Percentiles rank a stretch among this genome's conserved stretches.
phyloP scores from a whole-genome alignment of 2,797 vertebrate species.

The Antrozous pallidus region DNA sequence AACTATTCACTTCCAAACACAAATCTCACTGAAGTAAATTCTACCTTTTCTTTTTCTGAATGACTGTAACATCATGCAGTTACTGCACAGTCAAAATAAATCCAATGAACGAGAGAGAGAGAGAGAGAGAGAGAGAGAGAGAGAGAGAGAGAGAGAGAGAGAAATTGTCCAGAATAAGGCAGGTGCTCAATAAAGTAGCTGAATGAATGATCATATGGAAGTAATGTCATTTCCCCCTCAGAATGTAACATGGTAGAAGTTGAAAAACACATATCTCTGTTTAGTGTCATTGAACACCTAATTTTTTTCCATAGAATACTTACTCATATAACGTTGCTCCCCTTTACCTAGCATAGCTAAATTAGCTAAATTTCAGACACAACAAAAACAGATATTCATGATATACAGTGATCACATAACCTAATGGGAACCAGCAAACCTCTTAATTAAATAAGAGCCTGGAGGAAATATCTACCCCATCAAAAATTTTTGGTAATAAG shows the following conservation, averaged over 20 bases:
- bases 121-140: too few species aligned
- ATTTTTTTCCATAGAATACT: not conserved
- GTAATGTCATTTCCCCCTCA: not conserved
- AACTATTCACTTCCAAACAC: not conserved
- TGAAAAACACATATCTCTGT: not conserved
- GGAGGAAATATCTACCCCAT: constrained; percentile 6
- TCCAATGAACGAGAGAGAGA: not conserved
- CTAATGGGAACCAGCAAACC: not conserved
- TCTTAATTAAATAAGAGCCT: not conserved
- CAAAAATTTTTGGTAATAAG: not conserved
- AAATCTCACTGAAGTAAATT: not conserved
- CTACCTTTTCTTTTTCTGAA: not conserved
- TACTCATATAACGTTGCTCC: not conserved
- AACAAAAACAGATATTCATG: not conserved
- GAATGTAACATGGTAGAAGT: not conserved
- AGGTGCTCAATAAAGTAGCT: not conserved
- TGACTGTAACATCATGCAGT: not conserved
- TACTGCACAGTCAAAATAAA: constrained; percentile 22
- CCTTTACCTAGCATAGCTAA: not conserved
- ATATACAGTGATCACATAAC: not conserved
- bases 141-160: too few species aligned
- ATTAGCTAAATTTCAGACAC: not conserved
- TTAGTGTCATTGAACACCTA: not conserved
- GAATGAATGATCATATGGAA: not conserved
- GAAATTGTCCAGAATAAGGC: not conserved